Percentiles rank a stretch among this genome's conserved stretches.
These are phyloP conservation scores for Gulo gulo DNA, from an alignment of 2,113 vertebrate species.

Conservation along the genomic window DNA sequence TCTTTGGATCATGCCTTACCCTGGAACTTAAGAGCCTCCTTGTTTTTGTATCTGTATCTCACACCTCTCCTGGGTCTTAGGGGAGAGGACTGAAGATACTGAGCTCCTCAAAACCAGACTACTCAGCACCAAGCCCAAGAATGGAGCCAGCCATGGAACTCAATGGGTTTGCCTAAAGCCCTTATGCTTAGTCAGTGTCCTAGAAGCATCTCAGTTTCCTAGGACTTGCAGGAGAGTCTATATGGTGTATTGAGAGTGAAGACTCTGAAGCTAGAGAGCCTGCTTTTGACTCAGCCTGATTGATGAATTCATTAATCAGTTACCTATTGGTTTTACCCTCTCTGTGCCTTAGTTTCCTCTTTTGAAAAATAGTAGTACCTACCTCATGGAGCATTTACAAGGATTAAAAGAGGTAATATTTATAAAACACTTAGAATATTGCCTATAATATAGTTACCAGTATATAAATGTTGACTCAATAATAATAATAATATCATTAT, in stretches of 20 bases:
- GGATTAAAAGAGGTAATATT: conserved; percentile 19
- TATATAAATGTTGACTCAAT: background rate
- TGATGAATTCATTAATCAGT: background rate
- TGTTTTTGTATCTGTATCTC: background rate
- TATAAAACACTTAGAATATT: background rate
- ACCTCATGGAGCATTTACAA: background rate
- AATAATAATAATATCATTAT: background rate
- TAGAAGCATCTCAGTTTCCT: background rate
- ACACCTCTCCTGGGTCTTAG: background rate
- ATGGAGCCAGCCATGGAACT: background rate
- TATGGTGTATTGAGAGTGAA: background rate
- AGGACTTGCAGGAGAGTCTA: background rate
- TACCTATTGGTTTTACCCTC: background rate
- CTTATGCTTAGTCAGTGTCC: background rate
- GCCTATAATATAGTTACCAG: background rate
- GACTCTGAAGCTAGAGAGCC: background rate
- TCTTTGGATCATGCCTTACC: background rate
- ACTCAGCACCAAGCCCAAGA: background rate
- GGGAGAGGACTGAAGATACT: background rate
- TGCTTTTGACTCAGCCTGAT: background rate
- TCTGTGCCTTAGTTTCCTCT: background rate
- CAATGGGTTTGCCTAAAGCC: background rate
- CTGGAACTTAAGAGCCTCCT: background rate
- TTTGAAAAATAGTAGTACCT: background rate
- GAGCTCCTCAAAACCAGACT: background rate